Conservation (phyloP, 2,888 invertebrate species). For the Synanthedon andrenaeformis region DNA sequence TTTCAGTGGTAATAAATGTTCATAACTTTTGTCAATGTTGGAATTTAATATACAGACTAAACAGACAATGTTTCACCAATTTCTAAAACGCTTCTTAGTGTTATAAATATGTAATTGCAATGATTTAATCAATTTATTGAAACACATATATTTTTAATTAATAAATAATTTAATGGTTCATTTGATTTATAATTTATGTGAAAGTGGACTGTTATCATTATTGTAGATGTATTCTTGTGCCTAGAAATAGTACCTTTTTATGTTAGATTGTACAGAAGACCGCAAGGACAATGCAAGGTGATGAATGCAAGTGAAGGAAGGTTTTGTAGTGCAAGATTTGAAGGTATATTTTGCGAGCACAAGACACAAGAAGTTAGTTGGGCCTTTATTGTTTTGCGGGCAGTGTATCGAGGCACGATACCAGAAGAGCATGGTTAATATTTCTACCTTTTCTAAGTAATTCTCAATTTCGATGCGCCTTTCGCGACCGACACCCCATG, state of each 20-base stretch:
- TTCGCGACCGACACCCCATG: constrained; percentile 63
- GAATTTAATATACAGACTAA: too few relatives aligned
- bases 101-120: too few relatives aligned
- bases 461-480: constrained; percentile 53
- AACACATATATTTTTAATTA: too few relatives aligned
- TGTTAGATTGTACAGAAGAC: constrained; percentile 58
- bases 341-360: constrained; percentile 56
- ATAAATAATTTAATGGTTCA: too few relatives aligned
- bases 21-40: too few relatives aligned
- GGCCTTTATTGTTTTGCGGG: constrained; percentile 46
- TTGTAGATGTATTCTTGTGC: constrained; percentile 36
- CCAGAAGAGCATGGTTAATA: constrained; percentile 46
- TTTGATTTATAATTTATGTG: too few relatives aligned
- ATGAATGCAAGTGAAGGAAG: constrained; percentile 55
- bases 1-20: too few relatives aligned
- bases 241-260: constrained; percentile 45
- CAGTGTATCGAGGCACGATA: constrained; percentile 52
- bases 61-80: too few relatives aligned
- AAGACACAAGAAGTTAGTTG: constrained; percentile 25
- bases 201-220: constrained; percentile 29
- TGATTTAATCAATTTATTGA: too few relatives aligned
- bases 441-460: constrained; percentile 54
- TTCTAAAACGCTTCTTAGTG: too few relatives aligned
- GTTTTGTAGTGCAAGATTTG: constrained; percentile 25
- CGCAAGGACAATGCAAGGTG: constrained; percentile 57